A percentile compares a stretch with the other conserved stretches of the same genome.
phyloP scores from a whole-genome alignment of 2,797 vertebrate species.

The Gymnopithys bicolor region DNA sequence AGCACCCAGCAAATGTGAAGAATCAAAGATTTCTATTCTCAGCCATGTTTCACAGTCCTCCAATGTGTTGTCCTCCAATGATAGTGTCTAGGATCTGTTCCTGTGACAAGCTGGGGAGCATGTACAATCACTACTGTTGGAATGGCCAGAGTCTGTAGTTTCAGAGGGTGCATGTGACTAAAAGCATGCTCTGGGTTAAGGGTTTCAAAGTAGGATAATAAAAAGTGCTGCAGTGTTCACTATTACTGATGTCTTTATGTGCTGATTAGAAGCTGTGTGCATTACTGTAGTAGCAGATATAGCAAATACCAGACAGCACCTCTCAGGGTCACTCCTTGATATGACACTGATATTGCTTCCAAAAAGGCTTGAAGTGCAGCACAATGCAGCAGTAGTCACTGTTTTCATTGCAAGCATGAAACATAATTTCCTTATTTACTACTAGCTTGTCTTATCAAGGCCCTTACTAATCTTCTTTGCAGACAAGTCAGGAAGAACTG shows the following conservation, averaged over 20 bases:
- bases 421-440: not conserved
- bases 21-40: not conserved
- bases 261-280: not conserved
- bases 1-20: not conserved
- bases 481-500: not conserved
- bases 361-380: not conserved
- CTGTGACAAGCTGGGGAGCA: not conserved
- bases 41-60: rapidly evolving
- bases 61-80: not conserved
- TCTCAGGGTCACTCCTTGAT: not conserved
- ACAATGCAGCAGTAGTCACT: not conserved
- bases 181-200: not conserved
- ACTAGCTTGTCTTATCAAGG: not conserved
- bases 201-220: not conserved
- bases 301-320: not conserved
- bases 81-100: not conserved
- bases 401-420: not conserved
- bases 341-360: not conserved
- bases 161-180: not conserved
- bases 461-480: not conserved
- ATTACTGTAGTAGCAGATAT: not conserved
- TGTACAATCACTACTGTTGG: not conserved
- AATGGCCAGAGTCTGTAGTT: not conserved
- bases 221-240: not conserved
- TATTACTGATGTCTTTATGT: not conserved